Conservation (phyloP, 2,113 vertebrate species). For the Cygnus atratus region DNA sequence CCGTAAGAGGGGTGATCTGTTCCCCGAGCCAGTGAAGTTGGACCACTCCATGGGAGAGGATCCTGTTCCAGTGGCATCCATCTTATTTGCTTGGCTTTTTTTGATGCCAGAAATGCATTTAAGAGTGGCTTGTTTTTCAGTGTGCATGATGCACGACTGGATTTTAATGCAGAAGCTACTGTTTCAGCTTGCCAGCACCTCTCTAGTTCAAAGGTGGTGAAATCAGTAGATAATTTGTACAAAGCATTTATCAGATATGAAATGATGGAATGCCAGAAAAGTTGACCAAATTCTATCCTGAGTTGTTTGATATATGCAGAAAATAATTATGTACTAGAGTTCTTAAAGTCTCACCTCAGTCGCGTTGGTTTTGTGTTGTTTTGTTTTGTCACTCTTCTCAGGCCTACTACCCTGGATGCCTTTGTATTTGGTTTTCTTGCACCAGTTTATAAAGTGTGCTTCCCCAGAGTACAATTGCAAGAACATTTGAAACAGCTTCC, state of each 20-base stretch:
- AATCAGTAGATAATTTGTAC: neutral
- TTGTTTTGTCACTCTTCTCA: conserved; percentile 50
- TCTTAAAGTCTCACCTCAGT: neutral
- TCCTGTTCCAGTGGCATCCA: neutral
- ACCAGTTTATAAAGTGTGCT: conserved; percentile 89
- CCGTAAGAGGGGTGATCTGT: neutral
- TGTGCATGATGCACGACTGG: neutral
- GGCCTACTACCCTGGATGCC: conserved; percentile 94
- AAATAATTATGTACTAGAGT: neutral
- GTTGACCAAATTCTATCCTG: neutral
- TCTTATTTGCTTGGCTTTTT: neutral
- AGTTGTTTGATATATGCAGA: neutral
- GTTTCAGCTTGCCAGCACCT: neutral
- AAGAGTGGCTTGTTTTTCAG: neutral
- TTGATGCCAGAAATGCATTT: neutral
- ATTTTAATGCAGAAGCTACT: neutral
- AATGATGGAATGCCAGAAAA: neutral
- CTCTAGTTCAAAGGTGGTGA: neutral
- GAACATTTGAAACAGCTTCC: conserved; percentile 91
- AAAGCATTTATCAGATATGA: neutral
- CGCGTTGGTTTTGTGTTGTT: neutral
- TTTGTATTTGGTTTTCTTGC: conserved; percentile 95
- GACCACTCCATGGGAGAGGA: neutral
- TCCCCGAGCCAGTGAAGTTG: neutral
- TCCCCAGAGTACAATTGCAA: conserved; percentile 89